phyloP scores from a whole-genome alignment of 1,140 invertebrate species.

The Augochlora pura region DNA sequence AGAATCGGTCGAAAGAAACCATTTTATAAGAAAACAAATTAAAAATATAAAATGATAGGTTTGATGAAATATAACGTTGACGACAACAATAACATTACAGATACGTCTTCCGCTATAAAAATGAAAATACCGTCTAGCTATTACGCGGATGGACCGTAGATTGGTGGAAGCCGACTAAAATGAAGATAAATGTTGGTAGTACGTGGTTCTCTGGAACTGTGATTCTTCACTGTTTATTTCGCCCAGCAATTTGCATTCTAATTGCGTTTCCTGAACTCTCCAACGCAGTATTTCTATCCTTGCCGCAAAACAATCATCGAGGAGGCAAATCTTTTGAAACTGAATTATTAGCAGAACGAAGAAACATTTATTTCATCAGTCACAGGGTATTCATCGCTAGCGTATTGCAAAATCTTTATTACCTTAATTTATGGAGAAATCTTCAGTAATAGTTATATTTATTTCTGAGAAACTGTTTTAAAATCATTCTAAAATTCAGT shows the following conservation, averaged over 20 bases:
- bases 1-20: too few relatives aligned
- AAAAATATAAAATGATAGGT: too few relatives aligned
- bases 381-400: not conserved
- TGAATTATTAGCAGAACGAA: not conserved
- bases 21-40: too few relatives aligned
- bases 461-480: too few relatives aligned
- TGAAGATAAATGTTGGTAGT: slow-evolving; percentile 40
- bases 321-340: not conserved
- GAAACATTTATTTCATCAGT: not conserved
- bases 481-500: too few relatives aligned
- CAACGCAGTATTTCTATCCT: not conserved
- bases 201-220: not conserved
- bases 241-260: slow-evolving; percentile 12
- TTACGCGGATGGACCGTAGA: slow-evolving; percentile 27
- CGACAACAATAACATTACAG: too few relatives aligned
- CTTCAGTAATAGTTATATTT: too few relatives aligned
- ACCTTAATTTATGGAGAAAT: not conserved
- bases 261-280: not conserved
- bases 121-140: slow-evolving; percentile 11
- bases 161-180: slow-evolving; percentile 16
- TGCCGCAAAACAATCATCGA: not conserved
- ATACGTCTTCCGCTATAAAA: too few relatives aligned
- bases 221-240: slow-evolving; percentile 5
- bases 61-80: too few relatives aligned
- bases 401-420: not conserved